Evolutionary conservation across 2,113 vertebrate genomes (phyloP), one percentile per base, ranked within the genome.

Genomic region (Seriola aureovittata): DNA sequence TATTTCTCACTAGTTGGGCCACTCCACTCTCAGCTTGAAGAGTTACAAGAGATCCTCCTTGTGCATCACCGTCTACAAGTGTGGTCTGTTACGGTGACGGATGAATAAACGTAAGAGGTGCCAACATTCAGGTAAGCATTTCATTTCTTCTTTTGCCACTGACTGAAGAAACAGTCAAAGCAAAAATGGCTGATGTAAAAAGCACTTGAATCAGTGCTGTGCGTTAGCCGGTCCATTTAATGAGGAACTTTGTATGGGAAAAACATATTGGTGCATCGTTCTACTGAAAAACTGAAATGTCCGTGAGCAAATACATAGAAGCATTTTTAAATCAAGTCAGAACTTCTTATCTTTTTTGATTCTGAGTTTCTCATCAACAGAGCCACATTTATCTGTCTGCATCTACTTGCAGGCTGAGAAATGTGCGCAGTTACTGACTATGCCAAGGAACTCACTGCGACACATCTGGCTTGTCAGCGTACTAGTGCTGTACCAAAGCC

Each of bases 311-410:
- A 4, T 23, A 12, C n/a, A 25, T 1, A 23, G 54, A 23, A 44
- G 54, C 12, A 1, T 14, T 40, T 57, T 77, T 65, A 8, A 36
- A 67, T 42, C 23, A 63, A 78, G 44, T 70, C 25, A 55, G 64
- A 71, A 69, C 13, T 2, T 55, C 34, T 60, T 58, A 62, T 67
- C 46, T 81, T 21, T 29, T 71, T 52, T 67, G n/a, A 58, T 62
- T 75, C n/a, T 52, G 5, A 64, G 38, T 64, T 70, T 32, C 42
- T 63, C 3, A 4, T 77, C 21, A 54, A 36, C 50, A 25, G 23
- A 73, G 71, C 34, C 80, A 71, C 17, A n/a, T 70, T 84, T 86
- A 84, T 86, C 83, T 69, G 75, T 75, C 78, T 75, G 25, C 19
- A 80, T 90, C 73, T 82, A 19, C 36, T 81, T 72, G 9, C 1